Evolutionary conservation across 2,797 vertebrate genomes (phyloP).

Genomic region (Nyctibius grandis): DNA sequence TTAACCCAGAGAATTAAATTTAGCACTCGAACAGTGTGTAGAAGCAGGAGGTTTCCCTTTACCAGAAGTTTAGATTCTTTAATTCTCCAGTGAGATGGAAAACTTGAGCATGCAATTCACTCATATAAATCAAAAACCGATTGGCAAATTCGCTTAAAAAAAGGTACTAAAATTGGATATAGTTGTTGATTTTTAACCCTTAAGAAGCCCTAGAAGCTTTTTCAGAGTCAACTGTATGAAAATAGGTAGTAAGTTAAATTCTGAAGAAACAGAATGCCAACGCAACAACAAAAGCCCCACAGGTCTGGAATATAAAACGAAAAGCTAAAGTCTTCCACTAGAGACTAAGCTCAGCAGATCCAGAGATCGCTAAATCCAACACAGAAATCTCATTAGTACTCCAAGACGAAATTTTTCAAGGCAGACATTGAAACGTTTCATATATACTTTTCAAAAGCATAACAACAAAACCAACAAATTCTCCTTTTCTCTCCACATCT

Average conservation of each 20-base stretch:
- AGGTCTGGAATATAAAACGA: background rate
- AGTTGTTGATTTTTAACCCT: constrained; percentile 18
- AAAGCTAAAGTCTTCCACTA: background rate
- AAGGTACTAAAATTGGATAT: background rate
- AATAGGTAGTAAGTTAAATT: background rate
- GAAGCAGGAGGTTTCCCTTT: constrained; percentile 60
- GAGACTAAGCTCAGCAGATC: background rate
- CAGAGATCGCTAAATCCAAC: background rate
- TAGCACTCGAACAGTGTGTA: constrained; percentile 59
- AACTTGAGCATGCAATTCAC: constrained; percentile 43
- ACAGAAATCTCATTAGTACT: background rate
- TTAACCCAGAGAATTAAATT: constrained; percentile 68
- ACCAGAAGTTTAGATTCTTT: constrained; percentile 65
- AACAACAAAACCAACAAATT: background rate
- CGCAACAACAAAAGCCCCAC: background rate
- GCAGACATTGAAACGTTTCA: background rate
- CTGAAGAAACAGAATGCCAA: background rate
- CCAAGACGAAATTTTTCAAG: background rate
- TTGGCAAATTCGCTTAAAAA: constrained; percentile 17
- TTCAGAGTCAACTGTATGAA: background rate
- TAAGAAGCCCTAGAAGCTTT: background rate
- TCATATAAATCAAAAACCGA: constrained; percentile 46
- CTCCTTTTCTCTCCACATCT: background rate
- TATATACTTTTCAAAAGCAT: background rate
- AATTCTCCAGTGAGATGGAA: constrained; percentile 62